phyloP scores from a whole-genome alignment of 2,797 vertebrate genomes.

The Clamator glandarius region DNA sequence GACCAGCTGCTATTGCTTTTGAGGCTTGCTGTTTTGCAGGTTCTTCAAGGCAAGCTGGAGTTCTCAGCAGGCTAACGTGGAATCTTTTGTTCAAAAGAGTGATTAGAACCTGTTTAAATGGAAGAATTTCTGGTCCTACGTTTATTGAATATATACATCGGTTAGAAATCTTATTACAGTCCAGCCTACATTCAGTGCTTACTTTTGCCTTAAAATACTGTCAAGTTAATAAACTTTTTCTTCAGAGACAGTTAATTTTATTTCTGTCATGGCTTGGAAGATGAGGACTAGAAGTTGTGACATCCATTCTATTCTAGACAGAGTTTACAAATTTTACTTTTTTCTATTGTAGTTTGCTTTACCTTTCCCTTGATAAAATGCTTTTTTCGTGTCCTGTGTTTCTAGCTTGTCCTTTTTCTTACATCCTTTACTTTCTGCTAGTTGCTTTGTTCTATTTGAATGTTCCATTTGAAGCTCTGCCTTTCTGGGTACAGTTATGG shows the following conservation, averaged over 20 bases:
- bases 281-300: not conserved
- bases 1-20: not conserved
- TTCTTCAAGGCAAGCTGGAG: not conserved
- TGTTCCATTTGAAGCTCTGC: not conserved
- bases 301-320: not conserved
- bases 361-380: not conserved
- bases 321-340: not conserved
- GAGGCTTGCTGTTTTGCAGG: not conserved
- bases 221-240: constrained; percentile 31
- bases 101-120: not conserved
- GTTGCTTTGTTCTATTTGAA: not conserved
- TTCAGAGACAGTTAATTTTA: constrained; percentile 8
- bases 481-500: not conserved
- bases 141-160: not conserved
- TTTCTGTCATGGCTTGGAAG: constrained; percentile 6
- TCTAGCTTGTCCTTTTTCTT: not conserved
- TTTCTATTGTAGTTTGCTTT: not conserved
- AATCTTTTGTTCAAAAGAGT: not conserved
- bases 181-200: not conserved
- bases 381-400: not conserved
- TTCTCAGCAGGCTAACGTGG: not conserved
- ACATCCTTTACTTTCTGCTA: not conserved
- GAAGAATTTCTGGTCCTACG: not conserved
- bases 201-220: constrained; percentile 19
- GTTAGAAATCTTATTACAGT: not conserved